These are phyloP conservation scores for Eonycteris spelaea DNA, from an alignment of 2,113 vertebrate genomes.

Conservation along the genomic window DNA sequence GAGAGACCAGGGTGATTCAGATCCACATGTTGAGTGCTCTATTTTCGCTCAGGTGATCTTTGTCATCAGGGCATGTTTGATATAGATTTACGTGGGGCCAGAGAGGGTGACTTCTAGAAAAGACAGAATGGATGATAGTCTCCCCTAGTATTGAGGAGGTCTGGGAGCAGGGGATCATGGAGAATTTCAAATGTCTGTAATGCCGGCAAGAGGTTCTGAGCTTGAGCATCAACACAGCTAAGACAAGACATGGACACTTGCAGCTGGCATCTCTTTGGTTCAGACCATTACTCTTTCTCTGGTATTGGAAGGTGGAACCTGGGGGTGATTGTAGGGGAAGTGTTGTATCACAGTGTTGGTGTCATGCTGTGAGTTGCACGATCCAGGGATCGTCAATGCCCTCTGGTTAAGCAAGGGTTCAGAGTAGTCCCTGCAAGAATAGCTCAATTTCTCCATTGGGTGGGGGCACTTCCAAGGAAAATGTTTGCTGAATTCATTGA, in stretches of 20 bases:
- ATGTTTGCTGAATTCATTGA: background rate
- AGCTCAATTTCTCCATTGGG: background rate
- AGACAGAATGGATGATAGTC: background rate
- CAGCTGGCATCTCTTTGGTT: no score
- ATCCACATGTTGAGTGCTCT: background rate
- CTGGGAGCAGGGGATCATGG: background rate
- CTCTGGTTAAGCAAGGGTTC: background rate
- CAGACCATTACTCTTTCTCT: background rate
- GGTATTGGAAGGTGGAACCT: background rate
- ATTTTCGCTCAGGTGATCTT: background rate
- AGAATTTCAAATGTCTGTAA: conserved; percentile 56
- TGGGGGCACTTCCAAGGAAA: background rate
- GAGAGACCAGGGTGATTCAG: background rate
- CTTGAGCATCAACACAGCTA: fast-evolving
- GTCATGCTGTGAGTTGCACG: background rate
- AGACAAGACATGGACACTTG: background rate
- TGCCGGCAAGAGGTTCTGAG: fast-evolving
- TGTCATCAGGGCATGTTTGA: background rate
- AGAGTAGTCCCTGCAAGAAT: background rate
- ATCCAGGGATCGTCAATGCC: background rate
- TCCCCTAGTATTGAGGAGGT: background rate
- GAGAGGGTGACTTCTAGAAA: conserved; percentile 40
- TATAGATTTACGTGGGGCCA: background rate
- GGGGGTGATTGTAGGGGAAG: background rate
- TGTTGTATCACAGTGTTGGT: background rate